Percentiles rank a stretch among this genome's conserved stretches.
These are phyloP conservation scores for Zaprionus davidi DNA, from an alignment of 1,140 invertebrate species.

Conservation along the genomic window DNA sequence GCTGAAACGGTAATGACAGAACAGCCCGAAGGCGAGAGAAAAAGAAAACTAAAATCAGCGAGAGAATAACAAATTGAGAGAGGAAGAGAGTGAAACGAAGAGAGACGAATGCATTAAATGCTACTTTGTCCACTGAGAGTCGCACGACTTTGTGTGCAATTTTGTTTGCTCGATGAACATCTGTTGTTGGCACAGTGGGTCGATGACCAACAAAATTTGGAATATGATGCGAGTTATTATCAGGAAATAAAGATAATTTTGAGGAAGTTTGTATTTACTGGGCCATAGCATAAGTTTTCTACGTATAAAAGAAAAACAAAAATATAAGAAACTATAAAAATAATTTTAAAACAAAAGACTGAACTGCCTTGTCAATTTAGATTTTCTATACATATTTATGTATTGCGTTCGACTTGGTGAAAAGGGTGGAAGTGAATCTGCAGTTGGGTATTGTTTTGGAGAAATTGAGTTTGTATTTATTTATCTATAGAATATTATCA, in stretches of 20 bases:
- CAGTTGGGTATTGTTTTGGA: too few relatives aligned
- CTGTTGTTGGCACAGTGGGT: background rate
- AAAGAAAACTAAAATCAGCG: constrained; percentile 31
- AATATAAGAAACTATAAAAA: background rate
- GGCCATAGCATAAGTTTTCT: background rate
- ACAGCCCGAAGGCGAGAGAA: background rate
- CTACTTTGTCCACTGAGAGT: background rate
- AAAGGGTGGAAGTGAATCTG: background rate
- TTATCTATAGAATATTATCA: too few relatives aligned
- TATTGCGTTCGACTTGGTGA: background rate
- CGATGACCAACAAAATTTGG: background rate
- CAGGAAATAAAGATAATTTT: background rate
- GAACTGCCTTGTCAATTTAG: background rate
- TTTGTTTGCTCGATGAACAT: background rate
- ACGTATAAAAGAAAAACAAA: background rate
- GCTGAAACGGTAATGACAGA: constrained; percentile 26
- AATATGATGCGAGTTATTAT: background rate
- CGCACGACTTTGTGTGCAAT: background rate
- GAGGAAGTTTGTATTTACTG: background rate
- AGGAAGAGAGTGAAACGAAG: constrained; percentile 4
- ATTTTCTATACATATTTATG: background rate
- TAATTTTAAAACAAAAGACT: background rate
- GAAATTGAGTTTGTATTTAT: too few relatives aligned
- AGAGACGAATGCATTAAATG: background rate
- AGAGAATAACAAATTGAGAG: constrained; percentile 18